Evolutionary conservation across 64 coral and sea anemone genomes (phyloP).

Genomic region (Catalaphyllia jardinei): DNA sequence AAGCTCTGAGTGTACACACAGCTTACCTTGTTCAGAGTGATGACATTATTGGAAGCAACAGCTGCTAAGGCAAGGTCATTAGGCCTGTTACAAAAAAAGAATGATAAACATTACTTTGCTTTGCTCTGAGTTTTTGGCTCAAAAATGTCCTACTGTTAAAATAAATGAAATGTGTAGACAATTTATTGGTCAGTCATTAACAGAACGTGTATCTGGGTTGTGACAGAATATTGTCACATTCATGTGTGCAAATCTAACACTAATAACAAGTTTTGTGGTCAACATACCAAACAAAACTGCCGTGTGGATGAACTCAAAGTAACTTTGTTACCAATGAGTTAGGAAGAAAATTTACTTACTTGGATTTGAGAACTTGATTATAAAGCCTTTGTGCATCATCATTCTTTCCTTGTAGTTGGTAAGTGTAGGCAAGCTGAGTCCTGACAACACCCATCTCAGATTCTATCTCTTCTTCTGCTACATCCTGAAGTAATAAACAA

Average conservation of each 20-base stretch:
- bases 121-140: too few relatives aligned
- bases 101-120: too few relatives aligned
- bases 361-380: constrained; percentile 97
- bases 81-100: constrained; percentile 55
- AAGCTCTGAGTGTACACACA: too few relatives aligned
- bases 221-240: too few relatives aligned
- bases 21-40: constrained; percentile 88
- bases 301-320: too few relatives aligned
- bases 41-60: constrained; percentile 97
- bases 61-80: constrained; percentile 89
- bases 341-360: constrained; percentile 38
- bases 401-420: constrained; percentile 81
- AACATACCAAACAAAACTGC: too few relatives aligned
- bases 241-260: too few relatives aligned
- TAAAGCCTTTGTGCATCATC: constrained; percentile 95
- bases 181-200: too few relatives aligned
- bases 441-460: constrained; percentile 93
- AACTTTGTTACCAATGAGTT: not conserved
- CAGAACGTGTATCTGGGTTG: too few relatives aligned
- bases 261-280: too few relatives aligned
- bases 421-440: constrained; percentile 82
- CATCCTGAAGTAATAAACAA: constrained; percentile 62
- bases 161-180: too few relatives aligned
- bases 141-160: too few relatives aligned
- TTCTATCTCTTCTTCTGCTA: constrained; percentile 93